phyloP scores from a whole-genome alignment of 2,888 invertebrate species.

The Ormyrus thymus region DNA sequence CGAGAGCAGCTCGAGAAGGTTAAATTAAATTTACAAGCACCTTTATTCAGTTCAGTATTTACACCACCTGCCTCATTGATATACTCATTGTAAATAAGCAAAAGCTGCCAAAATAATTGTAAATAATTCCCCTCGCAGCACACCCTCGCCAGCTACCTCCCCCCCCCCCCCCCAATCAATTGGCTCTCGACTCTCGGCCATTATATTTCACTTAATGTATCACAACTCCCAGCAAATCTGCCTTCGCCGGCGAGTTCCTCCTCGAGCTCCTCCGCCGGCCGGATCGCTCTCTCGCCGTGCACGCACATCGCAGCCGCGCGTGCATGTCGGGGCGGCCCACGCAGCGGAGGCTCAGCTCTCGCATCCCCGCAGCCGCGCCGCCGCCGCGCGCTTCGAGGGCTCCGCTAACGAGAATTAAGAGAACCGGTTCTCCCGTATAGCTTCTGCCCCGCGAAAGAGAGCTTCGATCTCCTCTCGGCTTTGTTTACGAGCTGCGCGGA shows the following conservation, averaged over 20 bases:
- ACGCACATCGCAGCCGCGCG: background rate
- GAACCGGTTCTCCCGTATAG: conserved; percentile 48
- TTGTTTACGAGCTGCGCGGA: conserved; percentile 40
- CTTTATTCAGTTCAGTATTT: too few species aligned
- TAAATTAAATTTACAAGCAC: too few species aligned
- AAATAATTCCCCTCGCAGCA: background rate
- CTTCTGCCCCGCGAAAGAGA: conserved; percentile 32
- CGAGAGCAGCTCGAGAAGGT: too few species aligned
- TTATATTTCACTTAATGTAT: conserved; percentile 33
- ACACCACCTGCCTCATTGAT: too few species aligned
- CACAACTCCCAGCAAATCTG: conserved; percentile 17
- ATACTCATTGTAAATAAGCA: background rate
- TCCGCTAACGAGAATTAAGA: conserved; percentile 56
- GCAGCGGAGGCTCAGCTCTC: background rate
- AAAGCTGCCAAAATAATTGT: background rate
- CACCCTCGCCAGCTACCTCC: background rate
- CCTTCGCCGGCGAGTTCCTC: conserved; percentile 11
- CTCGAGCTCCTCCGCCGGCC: background rate
- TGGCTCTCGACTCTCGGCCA: conserved; percentile 2
- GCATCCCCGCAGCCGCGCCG: background rate
- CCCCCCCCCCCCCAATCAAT: conserved; percentile 41
- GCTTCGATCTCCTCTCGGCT: conserved; percentile 2
- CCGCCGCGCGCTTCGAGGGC: background rate
- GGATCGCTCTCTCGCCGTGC: background rate
- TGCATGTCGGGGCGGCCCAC: background rate